phyloP scores from a whole-genome alignment of 2,797 vertebrate species.

The Tachyglossus aculeatus region DNA sequence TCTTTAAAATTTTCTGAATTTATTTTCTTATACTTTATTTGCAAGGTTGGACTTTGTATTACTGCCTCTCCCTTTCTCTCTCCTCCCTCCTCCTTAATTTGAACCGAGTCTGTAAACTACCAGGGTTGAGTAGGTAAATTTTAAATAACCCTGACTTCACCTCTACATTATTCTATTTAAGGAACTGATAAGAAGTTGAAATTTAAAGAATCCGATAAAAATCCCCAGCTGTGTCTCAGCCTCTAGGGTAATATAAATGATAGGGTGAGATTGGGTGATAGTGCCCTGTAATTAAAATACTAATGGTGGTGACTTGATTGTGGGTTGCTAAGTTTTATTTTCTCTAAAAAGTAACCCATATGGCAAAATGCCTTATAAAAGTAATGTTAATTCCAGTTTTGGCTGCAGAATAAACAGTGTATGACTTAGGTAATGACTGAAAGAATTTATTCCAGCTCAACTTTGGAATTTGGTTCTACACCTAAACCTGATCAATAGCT shows the following conservation, averaged over 20 bases:
- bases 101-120: neutral
- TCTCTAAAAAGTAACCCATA: neutral
- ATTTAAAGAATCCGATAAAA: neutral
- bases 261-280: neutral
- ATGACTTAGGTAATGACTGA: too few relatives aligned
- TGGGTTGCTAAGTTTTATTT: neutral
- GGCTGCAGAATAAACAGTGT: too few relatives aligned
- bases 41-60: neutral
- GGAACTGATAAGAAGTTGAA: neutral
- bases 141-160: neutral
- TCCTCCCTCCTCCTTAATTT: neutral
- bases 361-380: neutral
- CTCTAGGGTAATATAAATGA: neutral
- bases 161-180: neutral
- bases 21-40: too few relatives aligned
- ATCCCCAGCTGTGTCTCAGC: slow-evolving; percentile 4
- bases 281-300: neutral
- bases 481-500: too few relatives aligned
- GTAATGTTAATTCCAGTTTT: too few relatives aligned
- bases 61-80: neutral
- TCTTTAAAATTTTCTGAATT: too few relatives aligned
- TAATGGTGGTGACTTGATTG: neutral
- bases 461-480: too few relatives aligned
- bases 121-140: neutral
- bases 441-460: too few relatives aligned